Conservation (phyloP, 2,888 invertebrate genomes). For the Parasteatoda lunata region DNA sequence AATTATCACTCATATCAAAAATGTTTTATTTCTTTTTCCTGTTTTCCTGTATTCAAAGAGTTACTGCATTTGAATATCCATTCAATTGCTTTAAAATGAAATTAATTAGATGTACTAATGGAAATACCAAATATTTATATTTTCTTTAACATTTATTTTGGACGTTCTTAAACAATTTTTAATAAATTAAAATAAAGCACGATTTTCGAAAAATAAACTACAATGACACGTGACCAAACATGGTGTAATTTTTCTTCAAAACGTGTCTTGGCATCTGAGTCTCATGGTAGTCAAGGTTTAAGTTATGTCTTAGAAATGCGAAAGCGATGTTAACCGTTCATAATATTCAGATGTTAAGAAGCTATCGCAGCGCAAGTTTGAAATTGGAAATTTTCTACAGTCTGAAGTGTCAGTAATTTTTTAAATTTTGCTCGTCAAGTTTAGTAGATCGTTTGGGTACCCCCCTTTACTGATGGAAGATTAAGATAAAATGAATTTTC, state of each 20-base stretch:
- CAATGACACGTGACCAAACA: conserved; percentile 4
- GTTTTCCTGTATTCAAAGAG: too few relatives aligned
- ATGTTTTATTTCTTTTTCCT: too few relatives aligned
- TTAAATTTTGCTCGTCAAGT: conserved; percentile 9
- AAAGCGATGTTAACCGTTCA: conserved; percentile 23
- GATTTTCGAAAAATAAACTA: too few relatives aligned
- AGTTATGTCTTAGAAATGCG: conserved; percentile 26
- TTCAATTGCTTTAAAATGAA: too few relatives aligned
- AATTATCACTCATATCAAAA: too few relatives aligned
- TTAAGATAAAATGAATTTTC: conserved; percentile 30
- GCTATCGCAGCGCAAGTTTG: conserved; percentile 25
- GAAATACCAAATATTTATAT: too few relatives aligned
- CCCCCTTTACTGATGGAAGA: conserved; percentile 13
- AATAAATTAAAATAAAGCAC: too few relatives aligned
- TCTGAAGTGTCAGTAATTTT: conserved; percentile 34
- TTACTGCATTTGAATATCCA: too few relatives aligned
- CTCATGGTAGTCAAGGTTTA: conserved; percentile 2
- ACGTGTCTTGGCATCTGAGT: neutral
- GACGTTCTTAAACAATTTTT: too few relatives aligned
- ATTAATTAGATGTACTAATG: too few relatives aligned
- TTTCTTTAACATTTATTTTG: too few relatives aligned
- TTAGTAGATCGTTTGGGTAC: conserved; percentile 28
- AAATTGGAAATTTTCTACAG: conserved; percentile 30
- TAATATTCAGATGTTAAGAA: conserved; percentile 13
- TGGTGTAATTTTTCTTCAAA: neutral